Evolutionary conservation across 2,888 invertebrate species (phyloP), one percentile per base, ranked within the genome.

Genomic region (Parascotia fuliginaria): DNA sequence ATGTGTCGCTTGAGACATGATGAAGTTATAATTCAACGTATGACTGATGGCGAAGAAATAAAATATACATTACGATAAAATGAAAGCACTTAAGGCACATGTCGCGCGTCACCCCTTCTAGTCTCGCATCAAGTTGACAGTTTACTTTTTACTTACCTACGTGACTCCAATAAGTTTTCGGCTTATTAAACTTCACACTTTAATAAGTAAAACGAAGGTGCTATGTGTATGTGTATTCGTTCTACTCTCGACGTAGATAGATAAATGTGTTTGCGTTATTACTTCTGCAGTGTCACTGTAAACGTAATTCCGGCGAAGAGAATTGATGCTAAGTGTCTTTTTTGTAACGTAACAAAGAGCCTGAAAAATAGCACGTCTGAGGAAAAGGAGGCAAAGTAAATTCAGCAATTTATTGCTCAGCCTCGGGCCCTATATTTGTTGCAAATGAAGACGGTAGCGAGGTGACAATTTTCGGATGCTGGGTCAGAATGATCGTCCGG

Each of bases 391-490:
- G 75, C 81, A 79, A 79, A 84, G 83, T 89, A 88, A 89, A 89
- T 85, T 89, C 83, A 83, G 80, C 83, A 86, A 88, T 89, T 89
- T 89, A 89, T 88, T 82, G 85, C 81, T 71, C 70, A 78, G 83
- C 75, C 81, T 74, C 75, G 68, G 79, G 82, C 70, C 82, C 81
- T 87, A 86, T 87, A 87, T 89, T 89, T 90, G 89, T 87, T 87
- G 88, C 88, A 89, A 90, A 90, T 90, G 89, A 90, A 90, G 88
- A 86, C 84, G 80, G 76, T 73, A 73, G 79, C 67, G 83, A 88
- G 89, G 89, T 90, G 89, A 89, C 89, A 89, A 89, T 88, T 87
- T 87, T 86, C 82, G 81, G 83, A 76, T 79, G 79, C 70, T 76
- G 83, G 78, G 76, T 62, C 74, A 68, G 65, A 90, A 89, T 87